Conservation (phyloP, 2,113 vertebrate genomes). For the Eidolon helvum region DNA sequence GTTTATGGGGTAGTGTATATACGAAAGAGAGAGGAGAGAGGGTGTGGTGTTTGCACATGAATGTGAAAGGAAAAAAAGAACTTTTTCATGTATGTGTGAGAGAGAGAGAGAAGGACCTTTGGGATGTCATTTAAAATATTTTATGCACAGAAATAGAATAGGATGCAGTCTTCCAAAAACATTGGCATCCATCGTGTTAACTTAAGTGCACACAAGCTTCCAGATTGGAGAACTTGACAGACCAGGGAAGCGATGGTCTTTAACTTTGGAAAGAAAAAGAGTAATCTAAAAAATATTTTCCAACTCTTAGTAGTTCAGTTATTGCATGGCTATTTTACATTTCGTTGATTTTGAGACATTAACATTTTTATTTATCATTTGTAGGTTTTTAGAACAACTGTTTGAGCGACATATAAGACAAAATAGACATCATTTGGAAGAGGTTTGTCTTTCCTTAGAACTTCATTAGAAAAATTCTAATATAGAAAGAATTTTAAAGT, state of each 20-base stretch:
- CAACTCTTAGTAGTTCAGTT: background rate
- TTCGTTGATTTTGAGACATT: slow-evolving; percentile 43
- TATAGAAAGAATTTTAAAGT: background rate
- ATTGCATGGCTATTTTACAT: background rate
- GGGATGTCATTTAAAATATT: background rate
- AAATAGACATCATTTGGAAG: slow-evolving; percentile 84
- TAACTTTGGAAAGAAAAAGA: background rate
- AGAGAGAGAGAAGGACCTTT: background rate
- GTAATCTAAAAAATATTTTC: background rate
- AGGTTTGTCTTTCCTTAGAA: slow-evolving; percentile 80
- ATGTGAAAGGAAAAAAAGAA: background rate
- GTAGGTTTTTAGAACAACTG: slow-evolving; percentile 83
- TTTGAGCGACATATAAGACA: slow-evolving; percentile 84
- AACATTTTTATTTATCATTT: slow-evolving; percentile 66
- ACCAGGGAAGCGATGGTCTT: background rate
- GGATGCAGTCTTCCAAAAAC: background rate
- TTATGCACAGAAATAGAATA: background rate
- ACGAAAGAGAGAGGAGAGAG: background rate
- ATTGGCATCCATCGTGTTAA: background rate
- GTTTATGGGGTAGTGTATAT: background rate
- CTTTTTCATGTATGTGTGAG: background rate
- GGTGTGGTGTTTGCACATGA: background rate
- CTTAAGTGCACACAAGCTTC: background rate
- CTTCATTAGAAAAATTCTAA: background rate
- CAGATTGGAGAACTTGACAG: background rate